Conservation (phyloP, 2,888 invertebrate genomes). For the Dryocosmus kuriphilus region DNA sequence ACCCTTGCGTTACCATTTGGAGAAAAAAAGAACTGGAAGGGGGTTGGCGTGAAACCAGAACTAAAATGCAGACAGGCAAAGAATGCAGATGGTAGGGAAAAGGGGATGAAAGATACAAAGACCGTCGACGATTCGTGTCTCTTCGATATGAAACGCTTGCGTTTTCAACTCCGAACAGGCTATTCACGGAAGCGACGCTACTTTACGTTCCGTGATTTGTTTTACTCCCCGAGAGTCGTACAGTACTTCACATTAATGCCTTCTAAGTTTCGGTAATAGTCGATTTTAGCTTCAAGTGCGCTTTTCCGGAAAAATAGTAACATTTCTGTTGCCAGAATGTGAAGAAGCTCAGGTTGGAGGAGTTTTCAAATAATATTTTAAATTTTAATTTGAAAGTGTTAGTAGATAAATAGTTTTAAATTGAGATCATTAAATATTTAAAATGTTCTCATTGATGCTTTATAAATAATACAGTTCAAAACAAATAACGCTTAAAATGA, state of each 20-base stretch:
- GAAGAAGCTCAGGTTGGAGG: background rate
- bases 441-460: too few species aligned
- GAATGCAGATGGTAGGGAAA: background rate
- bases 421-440: too few species aligned
- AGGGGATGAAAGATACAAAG: background rate
- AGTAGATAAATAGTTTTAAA: too few species aligned
- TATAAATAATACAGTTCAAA: too few species aligned
- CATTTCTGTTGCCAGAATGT: background rate
- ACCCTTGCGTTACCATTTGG: constrained; percentile 14
- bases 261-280: constrained; percentile 1
- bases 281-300: background rate
- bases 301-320: constrained; percentile 8
- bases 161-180: constrained; percentile 27
- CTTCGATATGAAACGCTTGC: constrained; percentile 17
- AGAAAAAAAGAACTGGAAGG: constrained; percentile 11
- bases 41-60: constrained; percentile 1
- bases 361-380: background rate
- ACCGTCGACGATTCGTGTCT: constrained; percentile 22
- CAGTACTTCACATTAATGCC: constrained; percentile 25
- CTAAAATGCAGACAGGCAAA: background rate
- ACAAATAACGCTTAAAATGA: too few species aligned
- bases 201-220: constrained; percentile 42
- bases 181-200: constrained; percentile 36
- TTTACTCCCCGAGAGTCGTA: constrained; percentile 31
- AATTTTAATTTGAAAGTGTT: background rate